Base-by-base conservation (phyloP, 2,797 vertebrate species). In the Urosaurus nigricauda region DNA sequence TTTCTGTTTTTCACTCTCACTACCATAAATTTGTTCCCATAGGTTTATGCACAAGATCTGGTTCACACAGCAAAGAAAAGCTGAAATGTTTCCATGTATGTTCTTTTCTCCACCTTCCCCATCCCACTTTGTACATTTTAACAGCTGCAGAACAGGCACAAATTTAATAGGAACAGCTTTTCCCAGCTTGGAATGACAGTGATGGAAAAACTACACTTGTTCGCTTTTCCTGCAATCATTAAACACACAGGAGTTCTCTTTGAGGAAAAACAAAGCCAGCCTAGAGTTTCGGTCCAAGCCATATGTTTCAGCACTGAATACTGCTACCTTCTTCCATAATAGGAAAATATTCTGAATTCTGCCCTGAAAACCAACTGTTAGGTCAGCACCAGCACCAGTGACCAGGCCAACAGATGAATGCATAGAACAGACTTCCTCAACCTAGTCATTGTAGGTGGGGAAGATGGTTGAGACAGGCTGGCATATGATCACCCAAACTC, bases 361-460 rank as follows among this genome's bases (percentile, higher is more conserved):
- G 51, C 13, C 77, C 82, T 0, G 26, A 87, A 93, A 92, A 92
- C 24, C 93, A 94, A 91, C 90, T 88, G 87, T 71, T 9, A 92
- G 92, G 88, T 93, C 91, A 87, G 85, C 5, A 24, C 47, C 68
- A 85, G 89, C 93, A 87, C 90, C 87, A 29, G 73, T 2, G 40
- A 71, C 32, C 43, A 21, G 1, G 43, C 19, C 85, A 73, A 91
- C 93, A 91, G 91, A 88, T 93, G 40, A 47, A 84, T 88, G 80
- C 68, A 90, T 0, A 12, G 87, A 65, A 43, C 40, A 77, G 75
- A 19, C 21, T 77, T 77, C 74, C 43, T 40, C 40, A 47, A 77
- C 9, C 7, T 40, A 1, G 19, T 3, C 9, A 9, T 40, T 21
- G 9, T 75, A 11, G 9, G 11, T 77, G 75, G 75, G 21, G 12